Evolutionary conservation across 2,113 vertebrate species (phyloP), one percentile per base, ranked within the genome.

Genomic region (Sakesphorus luctuosus): DNA sequence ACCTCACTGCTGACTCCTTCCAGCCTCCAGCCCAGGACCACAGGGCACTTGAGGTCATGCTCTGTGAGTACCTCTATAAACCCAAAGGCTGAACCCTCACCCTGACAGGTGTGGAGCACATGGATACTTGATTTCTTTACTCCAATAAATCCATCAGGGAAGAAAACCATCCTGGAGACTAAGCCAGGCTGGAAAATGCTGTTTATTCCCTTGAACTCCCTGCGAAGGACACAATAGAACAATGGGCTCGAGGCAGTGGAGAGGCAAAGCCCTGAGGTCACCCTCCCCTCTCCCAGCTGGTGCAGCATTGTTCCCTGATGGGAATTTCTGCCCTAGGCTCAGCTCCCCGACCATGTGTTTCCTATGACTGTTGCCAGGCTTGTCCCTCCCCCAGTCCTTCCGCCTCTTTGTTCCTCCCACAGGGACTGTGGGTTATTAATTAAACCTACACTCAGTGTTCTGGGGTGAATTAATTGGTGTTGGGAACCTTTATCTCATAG

Each of bases 221-320:
- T 91, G 71, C 8, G 10, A 94, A 80, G 66, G 91, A 94, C 92
- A 95, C 94, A 96, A 96, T 96, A 96, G 94, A 96, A 97, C 95
- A 97, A 97, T 96, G 84, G 94, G 82, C 90, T 83, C 23, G 18
- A 19, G 36, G 94, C 91, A 31, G 36, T 59, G 59, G 71, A 91
- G 95, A 95, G 86, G 89, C 89, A 0, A 72, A 93, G 93, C 62
- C 96, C 95, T 97, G 95, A 97, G 96, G 94, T 97, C 96, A 97
- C 91, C 94, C 87, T 93, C 90, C 9, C 89, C 31, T 84, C 91
- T 95, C 91, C 94, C 94, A 94, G 95, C 94, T 96, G 95, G 93
- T 86, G 90, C 93, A 93, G 93, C 91, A 96, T 97, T 96, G 96
- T 97, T 96, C 95, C 95, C 94, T 87, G 93, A 93, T 96, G 96